Evolutionary conservation across 1,140 invertebrate species (phyloP), one percentile per base, ranked within the genome.

Genomic region (Drosophila sturtevanti): DNA sequence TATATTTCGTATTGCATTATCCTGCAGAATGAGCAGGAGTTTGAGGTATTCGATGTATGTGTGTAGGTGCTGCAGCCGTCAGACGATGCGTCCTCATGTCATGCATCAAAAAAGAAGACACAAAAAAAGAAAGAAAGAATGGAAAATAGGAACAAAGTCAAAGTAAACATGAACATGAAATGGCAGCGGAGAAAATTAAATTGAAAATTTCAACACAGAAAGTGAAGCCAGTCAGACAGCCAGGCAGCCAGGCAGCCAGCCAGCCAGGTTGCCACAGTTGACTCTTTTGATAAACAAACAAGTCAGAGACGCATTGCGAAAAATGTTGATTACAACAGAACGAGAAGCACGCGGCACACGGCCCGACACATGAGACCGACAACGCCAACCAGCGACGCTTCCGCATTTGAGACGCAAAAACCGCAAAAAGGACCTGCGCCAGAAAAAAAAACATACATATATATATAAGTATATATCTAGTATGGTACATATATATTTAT

Each of bases 231-330:
- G 16, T 31, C 37, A 31, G 22, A 27, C 41, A n/a, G 56, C 12
- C 56, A 24, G 58, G 14, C 56, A 74, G 78, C 74, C 79, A 72
- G 59, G n/a, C n/a, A n/a, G n/a, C n/a, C 38, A 37, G 37, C 9
- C 31, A 60, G 16, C 82, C 82, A 87, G 82, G 82, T 86, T 86
- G 81, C 68, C 79, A 79, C 78, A 86, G 81, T 86, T 86, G 82
- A 86, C 82, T 86, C 82, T 87, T 86, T 86, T 86, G 79, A 87
- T 87, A 86, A 84, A 84, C 80, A 82, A 78, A 86, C 81, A 77
- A 73, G 63, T 79, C 72, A 58, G 62, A 72, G 64, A 72, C 55
- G 51, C 64, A 75, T 79, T 74, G 82, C 82, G 54, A 87, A 85
- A 76, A 86, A 77, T 76, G 82, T 87, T 86, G 82, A 86, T 87